Conservation (phyloP, 2,797 vertebrate genomes). For the Liasis olivaceus region DNA sequence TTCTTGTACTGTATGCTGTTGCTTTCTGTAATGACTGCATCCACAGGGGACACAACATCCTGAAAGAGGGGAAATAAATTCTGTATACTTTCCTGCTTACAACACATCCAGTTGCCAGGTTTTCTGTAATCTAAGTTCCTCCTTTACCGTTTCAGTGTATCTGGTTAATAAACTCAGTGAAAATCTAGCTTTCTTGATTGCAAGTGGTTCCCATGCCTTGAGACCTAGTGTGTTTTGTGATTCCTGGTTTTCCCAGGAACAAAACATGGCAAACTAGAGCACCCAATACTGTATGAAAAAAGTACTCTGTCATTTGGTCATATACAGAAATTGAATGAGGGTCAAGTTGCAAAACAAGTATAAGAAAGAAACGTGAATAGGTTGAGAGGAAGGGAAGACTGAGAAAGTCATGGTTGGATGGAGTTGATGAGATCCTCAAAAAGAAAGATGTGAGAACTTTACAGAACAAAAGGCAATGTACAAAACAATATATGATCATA, state of each 20-base stretch:
- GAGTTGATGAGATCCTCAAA: too few relatives aligned
- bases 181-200: not conserved
- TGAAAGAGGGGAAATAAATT: not conserved
- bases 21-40: not conserved
- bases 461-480: too few relatives aligned
- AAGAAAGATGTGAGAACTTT: too few relatives aligned
- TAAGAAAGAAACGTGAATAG: too few relatives aligned
- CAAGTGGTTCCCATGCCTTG: not conserved
- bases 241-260: not conserved
- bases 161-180: not conserved
- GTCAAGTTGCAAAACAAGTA: too few relatives aligned
- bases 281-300: not conserved
- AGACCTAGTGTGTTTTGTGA: not conserved
- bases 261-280: not conserved
- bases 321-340: too few relatives aligned
- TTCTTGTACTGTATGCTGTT: not conserved
- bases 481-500: too few relatives aligned
- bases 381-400: too few relatives aligned
- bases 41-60: not conserved
- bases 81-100: not conserved
- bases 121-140: not conserved
- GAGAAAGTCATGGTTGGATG: too few relatives aligned
- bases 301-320: too few relatives aligned
- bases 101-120: not conserved
- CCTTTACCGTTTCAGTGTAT: not conserved